Evolutionary conservation across 2,113 vertebrate genomes (phyloP).

Genomic region (Variabilichromis moorii): DNA sequence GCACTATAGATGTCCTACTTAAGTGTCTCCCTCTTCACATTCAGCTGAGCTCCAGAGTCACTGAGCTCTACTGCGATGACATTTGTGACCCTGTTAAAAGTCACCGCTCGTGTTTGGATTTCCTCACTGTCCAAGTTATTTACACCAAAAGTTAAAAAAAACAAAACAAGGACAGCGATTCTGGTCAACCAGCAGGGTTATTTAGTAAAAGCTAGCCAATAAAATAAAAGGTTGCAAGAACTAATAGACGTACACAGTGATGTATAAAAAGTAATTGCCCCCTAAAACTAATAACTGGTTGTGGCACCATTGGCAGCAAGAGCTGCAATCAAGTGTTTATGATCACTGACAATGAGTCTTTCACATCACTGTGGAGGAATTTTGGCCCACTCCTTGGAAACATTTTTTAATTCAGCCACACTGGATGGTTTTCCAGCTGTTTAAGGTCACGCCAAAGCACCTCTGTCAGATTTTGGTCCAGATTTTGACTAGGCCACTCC

Average conservation of each 20-base stretch:
- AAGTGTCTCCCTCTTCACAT: not conserved
- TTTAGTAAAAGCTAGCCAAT: not conserved
- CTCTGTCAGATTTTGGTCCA: not conserved
- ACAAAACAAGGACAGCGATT: not conserved
- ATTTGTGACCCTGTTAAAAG: not conserved
- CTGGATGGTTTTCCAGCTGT: fast-evolving
- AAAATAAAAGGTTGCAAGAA: not conserved
- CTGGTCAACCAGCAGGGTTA: not conserved
- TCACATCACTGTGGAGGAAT: not conserved
- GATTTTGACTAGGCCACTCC: not conserved
- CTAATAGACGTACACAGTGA: fast-evolving
- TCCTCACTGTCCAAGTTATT: not conserved
- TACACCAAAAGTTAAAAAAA: not conserved
- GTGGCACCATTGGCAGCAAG: not conserved
- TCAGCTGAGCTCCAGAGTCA: not conserved
- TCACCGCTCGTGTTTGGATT: not conserved
- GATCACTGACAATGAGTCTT: not conserved
- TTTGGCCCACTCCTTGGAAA: fast-evolving
- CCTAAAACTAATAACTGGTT: not conserved
- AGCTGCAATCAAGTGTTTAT: not conserved
- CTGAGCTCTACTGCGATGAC: not conserved
- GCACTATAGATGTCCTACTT: conserved; percentile 8
- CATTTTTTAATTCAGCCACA: fast-evolving
- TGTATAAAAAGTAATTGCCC: not conserved
- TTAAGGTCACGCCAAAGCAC: not conserved